Evolutionary conservation across 2,113 vertebrate species (phyloP), one percentile per base, ranked within the genome.

Genomic region (Rhipidura dahli): DNA sequence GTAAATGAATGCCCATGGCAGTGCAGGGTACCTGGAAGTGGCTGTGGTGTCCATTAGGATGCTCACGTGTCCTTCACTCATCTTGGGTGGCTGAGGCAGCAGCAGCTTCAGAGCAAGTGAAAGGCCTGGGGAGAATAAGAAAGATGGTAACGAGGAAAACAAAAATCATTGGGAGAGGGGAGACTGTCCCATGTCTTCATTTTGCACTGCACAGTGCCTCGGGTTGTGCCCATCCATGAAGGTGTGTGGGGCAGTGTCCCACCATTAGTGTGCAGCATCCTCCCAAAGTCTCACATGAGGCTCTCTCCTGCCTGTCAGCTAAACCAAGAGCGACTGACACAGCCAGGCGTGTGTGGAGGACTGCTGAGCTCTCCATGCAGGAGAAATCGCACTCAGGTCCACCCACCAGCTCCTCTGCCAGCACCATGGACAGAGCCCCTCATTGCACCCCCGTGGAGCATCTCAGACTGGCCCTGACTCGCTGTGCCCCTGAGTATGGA

Each of bases 351-450:
- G 50, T 1, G 2, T 57, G 81, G 57, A 95, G 89, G 68, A 44
- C 80, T 95, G 47, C 89, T 24, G 61, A 78, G 86, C 76, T 88
- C 75, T 87, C 81, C 28, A 21, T 28, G 63, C 60, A 89, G 86
- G 82, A 90, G 91, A 94, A 94, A 95, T 90, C 90, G 80, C 80
- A 85, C 95, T 81, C 64, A 47, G 66, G 56, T 61, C 91, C 87
- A 90, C 89, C 79, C 84, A 81, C 66, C 53, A 66, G 71, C 75
- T 87, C 50, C 26, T 78, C 45, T 82, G 57, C 33, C 49, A 82
- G 45, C 59, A 70, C 54, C 20, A 5, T 24, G 64, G 80, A 57
- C 47, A 72, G 57, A 69, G 11, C 40, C 56, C 28, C 37, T 45
- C 64, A 42, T 0, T 5, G 5, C n/a, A 54, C 10, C 49, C 40